These are phyloP conservation scores for Siniperca undulata DNA, from an alignment of 2,797 vertebrate species.

Conservation along the genomic window DNA sequence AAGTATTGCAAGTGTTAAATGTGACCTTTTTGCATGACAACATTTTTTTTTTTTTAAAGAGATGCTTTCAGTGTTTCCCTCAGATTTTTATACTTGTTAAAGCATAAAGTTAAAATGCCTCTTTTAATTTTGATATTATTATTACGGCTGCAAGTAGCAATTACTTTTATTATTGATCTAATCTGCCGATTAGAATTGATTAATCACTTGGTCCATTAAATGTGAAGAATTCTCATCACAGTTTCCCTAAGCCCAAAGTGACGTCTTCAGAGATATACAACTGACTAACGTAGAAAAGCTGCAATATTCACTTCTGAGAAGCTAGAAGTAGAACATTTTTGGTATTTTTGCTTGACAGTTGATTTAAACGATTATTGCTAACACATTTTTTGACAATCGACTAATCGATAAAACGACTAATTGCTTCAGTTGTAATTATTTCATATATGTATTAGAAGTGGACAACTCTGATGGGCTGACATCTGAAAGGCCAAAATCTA, in stretches of 20 bases:
- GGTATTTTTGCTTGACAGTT: neutral
- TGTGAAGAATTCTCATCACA: neutral
- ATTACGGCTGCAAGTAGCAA: neutral
- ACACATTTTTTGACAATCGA: neutral
- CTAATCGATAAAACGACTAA: neutral
- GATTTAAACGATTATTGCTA: too few species aligned
- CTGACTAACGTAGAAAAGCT: neutral
- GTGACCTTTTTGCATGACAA: neutral
- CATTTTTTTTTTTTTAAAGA: neutral
- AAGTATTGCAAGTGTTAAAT: neutral
- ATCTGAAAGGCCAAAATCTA: neutral
- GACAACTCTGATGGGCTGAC: neutral
- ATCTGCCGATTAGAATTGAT: neutral
- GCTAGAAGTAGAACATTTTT: neutral
- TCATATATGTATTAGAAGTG: neutral
- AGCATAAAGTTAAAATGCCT: neutral
- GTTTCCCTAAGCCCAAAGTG: neutral
- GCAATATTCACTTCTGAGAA: neutral
- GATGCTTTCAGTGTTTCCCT: neutral
- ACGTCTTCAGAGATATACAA: neutral
- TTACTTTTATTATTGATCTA: neutral
- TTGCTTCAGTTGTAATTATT: neutral
- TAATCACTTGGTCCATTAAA: neutral
- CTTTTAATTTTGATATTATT: neutral
- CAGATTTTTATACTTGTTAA: neutral